phyloP scores from a whole-genome alignment of 2,113 vertebrate species.

The Gambusia holbrooki region DNA sequence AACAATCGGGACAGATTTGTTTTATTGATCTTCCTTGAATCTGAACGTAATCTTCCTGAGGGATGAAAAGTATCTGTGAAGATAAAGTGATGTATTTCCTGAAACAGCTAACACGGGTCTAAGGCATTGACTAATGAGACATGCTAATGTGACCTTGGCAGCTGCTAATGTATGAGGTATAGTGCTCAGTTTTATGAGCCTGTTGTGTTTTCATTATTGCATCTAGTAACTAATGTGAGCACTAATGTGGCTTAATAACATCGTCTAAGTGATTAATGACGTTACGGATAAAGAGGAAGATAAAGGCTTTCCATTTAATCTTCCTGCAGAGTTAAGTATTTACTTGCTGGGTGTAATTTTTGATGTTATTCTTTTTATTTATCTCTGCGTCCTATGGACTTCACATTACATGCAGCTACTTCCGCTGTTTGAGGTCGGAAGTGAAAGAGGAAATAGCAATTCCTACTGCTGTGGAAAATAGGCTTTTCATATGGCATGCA shows the following conservation, averaged over 20 bases:
- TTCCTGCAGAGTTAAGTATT: constrained; percentile 2
- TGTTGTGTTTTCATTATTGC: constrained; percentile 25
- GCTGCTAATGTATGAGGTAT: constrained; percentile 21
- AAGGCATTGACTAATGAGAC: constrained; percentile 23
- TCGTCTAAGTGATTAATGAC: constrained; percentile 18
- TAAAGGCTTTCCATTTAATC: constrained; percentile 31
- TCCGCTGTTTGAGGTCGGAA: constrained; percentile 24
- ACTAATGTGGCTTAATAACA: constrained; percentile 28
- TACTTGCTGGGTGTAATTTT: neutral
- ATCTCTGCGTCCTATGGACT: constrained; percentile 1
- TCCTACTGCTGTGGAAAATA: constrained; percentile 31
- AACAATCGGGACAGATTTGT: constrained; percentile 46
- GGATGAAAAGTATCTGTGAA: constrained; percentile 10
- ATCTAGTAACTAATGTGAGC: constrained; percentile 17
- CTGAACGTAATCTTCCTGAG: neutral
- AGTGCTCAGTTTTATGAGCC: constrained; percentile 12
- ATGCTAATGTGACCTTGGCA: constrained; percentile 15
- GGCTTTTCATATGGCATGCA: constrained; percentile 28
- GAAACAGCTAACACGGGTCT: constrained; percentile 7
- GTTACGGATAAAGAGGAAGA: constrained; percentile 9
- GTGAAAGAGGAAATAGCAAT: constrained; percentile 49
- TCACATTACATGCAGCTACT: constrained; percentile 11
- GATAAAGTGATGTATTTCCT: constrained; percentile 6
- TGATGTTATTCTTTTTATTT: neutral
- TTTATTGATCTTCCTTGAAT: constrained; percentile 2